These are phyloP conservation scores for Micrastur ruficollis DNA, from an alignment of 2,797 vertebrate genomes.

Conservation along the genomic window DNA sequence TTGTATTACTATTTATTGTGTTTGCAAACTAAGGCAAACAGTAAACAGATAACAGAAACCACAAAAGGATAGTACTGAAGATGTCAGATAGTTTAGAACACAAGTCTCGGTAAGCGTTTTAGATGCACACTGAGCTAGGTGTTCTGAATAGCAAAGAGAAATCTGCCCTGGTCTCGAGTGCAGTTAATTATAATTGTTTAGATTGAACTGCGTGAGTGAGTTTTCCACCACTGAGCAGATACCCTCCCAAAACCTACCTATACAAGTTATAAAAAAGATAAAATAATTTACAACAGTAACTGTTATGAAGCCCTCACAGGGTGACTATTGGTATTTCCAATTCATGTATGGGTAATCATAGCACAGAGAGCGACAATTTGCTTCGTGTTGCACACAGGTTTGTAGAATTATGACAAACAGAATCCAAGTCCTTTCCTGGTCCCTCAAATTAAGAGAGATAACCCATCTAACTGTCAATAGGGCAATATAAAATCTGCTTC, in stretches of 20 bases:
- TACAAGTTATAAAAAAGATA: not conserved
- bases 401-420: not conserved
- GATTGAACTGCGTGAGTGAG: not conserved
- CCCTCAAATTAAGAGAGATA: not conserved
- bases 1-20: not conserved
- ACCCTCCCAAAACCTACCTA: not conserved
- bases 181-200: not conserved
- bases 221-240: not conserved
- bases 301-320: not conserved
- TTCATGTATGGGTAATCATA: not conserved
- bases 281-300: not conserved
- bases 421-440: not conserved
- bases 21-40: not conserved
- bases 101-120: not conserved
- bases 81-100: not conserved
- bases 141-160: not conserved
- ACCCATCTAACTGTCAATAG: fast-evolving
- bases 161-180: not conserved
- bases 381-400: fast-evolving
- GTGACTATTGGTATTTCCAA: not conserved
- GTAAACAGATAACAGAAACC: not conserved
- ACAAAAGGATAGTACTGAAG: not conserved
- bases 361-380: not conserved
- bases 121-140: not conserved
- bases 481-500: not conserved